phyloP scores from a whole-genome alignment of 1,140 invertebrate species.

The Listronotus oregonensis region DNA sequence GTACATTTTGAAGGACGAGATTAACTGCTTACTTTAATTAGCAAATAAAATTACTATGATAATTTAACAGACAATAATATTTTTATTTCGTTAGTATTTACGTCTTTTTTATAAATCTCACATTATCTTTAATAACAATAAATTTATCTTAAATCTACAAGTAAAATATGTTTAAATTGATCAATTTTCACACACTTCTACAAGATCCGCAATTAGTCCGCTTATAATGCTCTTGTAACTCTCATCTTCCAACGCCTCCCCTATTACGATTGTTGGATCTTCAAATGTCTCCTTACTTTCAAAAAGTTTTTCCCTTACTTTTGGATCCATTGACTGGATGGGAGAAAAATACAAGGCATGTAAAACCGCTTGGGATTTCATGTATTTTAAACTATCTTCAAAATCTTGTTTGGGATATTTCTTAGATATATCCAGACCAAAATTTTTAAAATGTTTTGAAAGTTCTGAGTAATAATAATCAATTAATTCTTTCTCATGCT shows the following conservation, averaged over 20 bases:
- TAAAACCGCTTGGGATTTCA: conserved; percentile 21
- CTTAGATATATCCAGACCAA: conserved; percentile 21
- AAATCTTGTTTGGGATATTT: conserved; percentile 33
- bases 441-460: conserved; percentile 44
- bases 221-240: conserved; percentile 4
- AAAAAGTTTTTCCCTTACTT: conserved; percentile 9
- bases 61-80: no score
- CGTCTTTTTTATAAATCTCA: no score
- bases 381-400: conserved; percentile 27
- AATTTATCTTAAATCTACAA: no score
- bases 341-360: conserved; percentile 11
- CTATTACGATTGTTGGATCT: background rate
- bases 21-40: no score
- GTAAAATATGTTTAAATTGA: no score
- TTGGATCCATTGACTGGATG: background rate
- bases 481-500: conserved; percentile 49
- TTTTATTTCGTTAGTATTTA: no score
- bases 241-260: conserved; percentile 9
- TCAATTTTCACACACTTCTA: conserved; percentile 10
- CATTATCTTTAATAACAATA: no score
- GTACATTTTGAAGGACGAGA: no score
- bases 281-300: background rate
- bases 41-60: no score
- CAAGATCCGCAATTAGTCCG: conserved; percentile 6
- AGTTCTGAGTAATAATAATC: conserved; percentile 55